Base-by-base conservation (phyloP, 2,888 invertebrate genomes). In the Lingula anatina region DNA sequence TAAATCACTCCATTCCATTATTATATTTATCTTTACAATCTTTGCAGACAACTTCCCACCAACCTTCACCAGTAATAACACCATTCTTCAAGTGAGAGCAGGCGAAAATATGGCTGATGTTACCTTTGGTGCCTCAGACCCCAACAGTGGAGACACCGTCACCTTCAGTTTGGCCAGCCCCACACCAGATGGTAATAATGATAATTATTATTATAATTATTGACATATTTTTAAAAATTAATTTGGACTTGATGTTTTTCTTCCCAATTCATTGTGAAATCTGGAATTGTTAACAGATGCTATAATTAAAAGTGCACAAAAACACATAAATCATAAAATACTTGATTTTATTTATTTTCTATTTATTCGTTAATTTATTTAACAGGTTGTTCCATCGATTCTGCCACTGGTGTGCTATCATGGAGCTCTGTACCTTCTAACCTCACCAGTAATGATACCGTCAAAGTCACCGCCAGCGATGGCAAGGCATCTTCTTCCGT, bases 21-120 rank as follows among this genome's bases (percentile, higher is more conserved):
- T n/a, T n/a, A n/a, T n/a, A n/a, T n/a, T n/a, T n/a, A n/a, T n/a
- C n/a, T n/a, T n/a, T n/a, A n/a, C n/a, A n/a, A n/a, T n/a, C n/a
- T 40, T 47, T 54, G n/a, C 56, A 61, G 61, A 44, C 1, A 62
- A 62, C 35, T 59, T 52, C 36, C 56, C 60, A 18, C 60, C 59
- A 15, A n/a, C n/a, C n/a, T 44, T 59, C 2, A 37, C 31, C 4
- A 57, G 57, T 42, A 52, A 40, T 2, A 55, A 54, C 27, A 49
- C 41, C 2, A 50, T 56, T 4, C 37, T 63, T 9, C 38, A 57
- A 27, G 50, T 64, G 3, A 49, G 39, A 1, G 53, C 44, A 5
- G 61, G 60, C 1, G 46, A 49, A 26, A 50, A 53, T 5, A 59
- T 58, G 25, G n/a, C 53, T 1, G 26, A 27, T 9, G 12, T 48